Evolutionary conservation across 92 coral and sea anemone genomes (phyloP), one percentile per base, ranked within the genome.

Genomic region (Galaxea fascicularis): DNA sequence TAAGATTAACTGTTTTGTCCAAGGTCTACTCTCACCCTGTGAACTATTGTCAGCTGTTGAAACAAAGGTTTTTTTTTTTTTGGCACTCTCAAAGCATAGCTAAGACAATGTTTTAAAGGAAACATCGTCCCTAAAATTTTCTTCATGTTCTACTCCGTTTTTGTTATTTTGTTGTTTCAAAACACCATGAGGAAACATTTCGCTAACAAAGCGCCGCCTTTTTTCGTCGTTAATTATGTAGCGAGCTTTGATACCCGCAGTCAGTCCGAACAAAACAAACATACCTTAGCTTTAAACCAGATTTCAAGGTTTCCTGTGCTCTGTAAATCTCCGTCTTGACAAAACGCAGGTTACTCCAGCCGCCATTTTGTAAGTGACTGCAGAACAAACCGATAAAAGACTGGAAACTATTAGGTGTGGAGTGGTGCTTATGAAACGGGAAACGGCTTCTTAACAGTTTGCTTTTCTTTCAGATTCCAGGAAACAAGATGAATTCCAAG

Each of bases 401-500:
- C 65, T 74, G 79, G 65, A 17, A 30, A 56, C 65, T 1, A 74
- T 53, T 8, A 26, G 15, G 26, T 12, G 11, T 4, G 27, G n/a
- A n/a, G n/a, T n/a, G n/a, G n/a, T n/a, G n/a, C n/a, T n/a, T n/a
- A n/a, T n/a, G n/a, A n/a, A n/a, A n/a, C n/a, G n/a, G n/a, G n/a
- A n/a, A n/a, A n/a, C 56, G 56, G 14, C 62, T 15, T 26, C 11
- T 5, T 10, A 20, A 0, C 22, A 0, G 8, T 65, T 26, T 35
- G 15, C 10, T 0, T 28, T 63, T 65, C 31, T 31, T 76, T 39
- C 69, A 96, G 99, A 82, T 93, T 51, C 94, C 98, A 20, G 99
- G 99, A 35, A 96, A 96, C 73, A 94, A 96, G 84, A 96, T 96
- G 99, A 94, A 77, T 72, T 91, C 97, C 59, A 89, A 89, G 77